Evolutionary conservation across 2,113 vertebrate genomes (phyloP).

Genomic region (Rhizomys pruinosus): DNA sequence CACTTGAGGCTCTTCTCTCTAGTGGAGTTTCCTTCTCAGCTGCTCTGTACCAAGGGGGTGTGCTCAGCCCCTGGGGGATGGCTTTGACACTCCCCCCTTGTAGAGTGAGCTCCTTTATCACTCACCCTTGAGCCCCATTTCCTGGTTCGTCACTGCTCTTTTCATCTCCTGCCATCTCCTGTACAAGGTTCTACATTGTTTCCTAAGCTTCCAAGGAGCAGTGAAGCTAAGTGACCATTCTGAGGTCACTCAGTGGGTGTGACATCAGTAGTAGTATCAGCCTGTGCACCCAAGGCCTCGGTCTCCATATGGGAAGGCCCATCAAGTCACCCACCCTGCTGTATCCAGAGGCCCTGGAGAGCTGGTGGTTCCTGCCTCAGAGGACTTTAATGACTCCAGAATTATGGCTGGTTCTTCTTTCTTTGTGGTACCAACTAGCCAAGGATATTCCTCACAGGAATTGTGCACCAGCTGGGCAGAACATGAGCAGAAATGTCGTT

Average conservation of each 20-base stretch:
- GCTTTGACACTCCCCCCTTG: rapidly evolving
- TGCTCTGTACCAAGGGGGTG: rapidly evolving
- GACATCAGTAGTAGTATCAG: rapidly evolving
- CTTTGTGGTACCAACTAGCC: not conserved
- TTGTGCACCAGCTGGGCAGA: rapidly evolving
- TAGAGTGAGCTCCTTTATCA: not conserved
- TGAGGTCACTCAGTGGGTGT: rapidly evolving
- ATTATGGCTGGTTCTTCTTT: rapidly evolving
- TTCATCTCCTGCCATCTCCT: rapidly evolving
- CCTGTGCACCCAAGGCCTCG: not conserved
- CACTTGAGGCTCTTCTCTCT: not conserved
- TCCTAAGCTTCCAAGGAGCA: not conserved
- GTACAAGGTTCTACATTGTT: rapidly evolving
- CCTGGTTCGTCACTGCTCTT: too few relatives aligned
- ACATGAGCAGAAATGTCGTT: not conserved
- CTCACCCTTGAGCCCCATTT: not conserved
- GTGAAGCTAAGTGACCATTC: not conserved
- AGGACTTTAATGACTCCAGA: rapidly evolving
- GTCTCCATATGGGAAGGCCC: not conserved
- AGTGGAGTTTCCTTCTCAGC: too few relatives aligned
- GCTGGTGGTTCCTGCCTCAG: rapidly evolving
- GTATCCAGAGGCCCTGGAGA: rapidly evolving
- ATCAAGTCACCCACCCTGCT: rapidly evolving
- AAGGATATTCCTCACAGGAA: rapidly evolving
- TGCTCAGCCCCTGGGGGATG: not conserved